Evolutionary conservation across 2,888 invertebrate genomes (phyloP), one percentile per base, ranked within the genome.

Genomic region (Eupithecia subumbrata): DNA sequence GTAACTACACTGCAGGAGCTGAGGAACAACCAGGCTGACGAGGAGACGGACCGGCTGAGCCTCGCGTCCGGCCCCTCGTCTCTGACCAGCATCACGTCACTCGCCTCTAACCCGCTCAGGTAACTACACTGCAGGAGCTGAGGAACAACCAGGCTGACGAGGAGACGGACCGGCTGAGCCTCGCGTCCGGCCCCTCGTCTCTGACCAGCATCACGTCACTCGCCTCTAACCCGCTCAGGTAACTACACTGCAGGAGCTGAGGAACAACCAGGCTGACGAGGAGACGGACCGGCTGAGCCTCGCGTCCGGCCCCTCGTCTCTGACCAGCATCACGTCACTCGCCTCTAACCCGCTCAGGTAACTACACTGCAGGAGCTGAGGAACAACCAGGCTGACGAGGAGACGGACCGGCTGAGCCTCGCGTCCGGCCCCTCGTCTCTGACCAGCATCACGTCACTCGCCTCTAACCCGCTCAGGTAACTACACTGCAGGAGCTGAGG

Each of bases 291-390:
- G 97, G 76, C 93, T 96, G 68, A 96, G 96, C n/a, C n/a, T n/a
- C n/a, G n/a, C n/a, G n/a, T n/a, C n/a, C n/a, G n/a, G n/a, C n/a
- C n/a, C n/a, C n/a, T n/a, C n/a, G n/a, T n/a, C n/a, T n/a, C n/a
- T n/a, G n/a, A n/a, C n/a, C n/a, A n/a, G n/a, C n/a, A n/a, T n/a
- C n/a, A n/a, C n/a, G n/a, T n/a, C n/a, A n/a, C n/a, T n/a, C n/a
- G n/a, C n/a, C n/a, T n/a, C n/a, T n/a, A n/a, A n/a, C n/a, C n/a
- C n/a, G n/a, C n/a, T n/a, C n/a, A n/a, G n/a, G n/a, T n/a, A n/a
- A n/a, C n/a, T n/a, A 99, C 99, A 5, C 96, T 99, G 80, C 98
- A 98, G 89, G 99, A 99, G 92, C 95, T 98, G 83, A 97, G 98
- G 87, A 97, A 98, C 92, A 98, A 98, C 94, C 98, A 98, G 91